Percentiles rank a stretch among this genome's conserved stretches.
Evolutionary conservation across 2,797 vertebrate species (phyloP).

Genomic region (Psittacula echo): DNA sequence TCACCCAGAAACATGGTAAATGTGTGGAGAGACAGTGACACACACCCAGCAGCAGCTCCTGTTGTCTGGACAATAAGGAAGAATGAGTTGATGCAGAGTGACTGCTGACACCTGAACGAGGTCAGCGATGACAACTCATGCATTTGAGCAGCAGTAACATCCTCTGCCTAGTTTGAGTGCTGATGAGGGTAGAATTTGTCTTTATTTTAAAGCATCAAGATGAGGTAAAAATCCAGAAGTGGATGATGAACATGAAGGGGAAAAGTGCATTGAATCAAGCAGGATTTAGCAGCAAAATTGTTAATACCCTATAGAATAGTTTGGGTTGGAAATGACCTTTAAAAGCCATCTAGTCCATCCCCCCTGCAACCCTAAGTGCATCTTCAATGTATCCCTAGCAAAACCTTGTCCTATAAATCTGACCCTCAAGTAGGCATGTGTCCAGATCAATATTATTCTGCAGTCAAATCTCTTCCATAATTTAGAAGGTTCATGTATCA

Average conservation of each 20-base stretch:
- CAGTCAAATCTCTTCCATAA: background rate
- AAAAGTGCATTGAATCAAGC: background rate
- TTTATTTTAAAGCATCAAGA: background rate
- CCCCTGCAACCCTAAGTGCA: background rate
- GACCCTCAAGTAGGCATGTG: fast-evolving
- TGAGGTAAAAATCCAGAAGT: background rate
- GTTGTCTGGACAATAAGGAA: background rate
- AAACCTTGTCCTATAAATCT: background rate
- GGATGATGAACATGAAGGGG: fast-evolving
- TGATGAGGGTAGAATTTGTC: background rate
- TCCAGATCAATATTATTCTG: background rate
- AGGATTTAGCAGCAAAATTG: background rate
- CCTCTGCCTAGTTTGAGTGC: background rate
- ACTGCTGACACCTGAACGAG: slow-evolving; percentile 11
- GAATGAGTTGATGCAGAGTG: background rate
- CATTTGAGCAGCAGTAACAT: background rate
- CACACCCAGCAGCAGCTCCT: background rate
- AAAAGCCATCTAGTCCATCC: background rate
- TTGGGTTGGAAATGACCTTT: background rate
- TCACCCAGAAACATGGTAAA: background rate
- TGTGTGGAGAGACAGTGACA: slow-evolving; percentile 6
- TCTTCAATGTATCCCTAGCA: background rate
- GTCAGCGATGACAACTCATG: background rate
- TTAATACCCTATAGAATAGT: background rate
- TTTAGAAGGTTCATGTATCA: background rate